Evolutionary conservation across 2,113 vertebrate genomes (phyloP).

Genomic region (Nothocercus julius): DNA sequence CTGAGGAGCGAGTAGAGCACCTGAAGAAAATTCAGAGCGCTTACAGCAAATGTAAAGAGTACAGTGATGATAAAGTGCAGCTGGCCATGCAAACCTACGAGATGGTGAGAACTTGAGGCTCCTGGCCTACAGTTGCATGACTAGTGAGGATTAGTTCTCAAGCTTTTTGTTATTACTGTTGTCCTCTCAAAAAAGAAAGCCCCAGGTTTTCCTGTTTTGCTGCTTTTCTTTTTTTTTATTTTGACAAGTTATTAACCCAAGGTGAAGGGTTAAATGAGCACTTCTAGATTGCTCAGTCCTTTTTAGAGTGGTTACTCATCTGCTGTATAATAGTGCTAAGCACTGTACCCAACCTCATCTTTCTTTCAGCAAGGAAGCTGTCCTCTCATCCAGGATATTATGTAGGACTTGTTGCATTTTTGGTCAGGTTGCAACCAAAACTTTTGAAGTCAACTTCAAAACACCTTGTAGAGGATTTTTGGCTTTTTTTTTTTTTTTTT

Average conservation of each 20-base stretch:
- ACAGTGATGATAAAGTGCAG: conserved; percentile 98
- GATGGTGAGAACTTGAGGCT: conserved; percentile 84
- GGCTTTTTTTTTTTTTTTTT: background rate
- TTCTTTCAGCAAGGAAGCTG: background rate
- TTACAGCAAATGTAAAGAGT: conserved; percentile 95
- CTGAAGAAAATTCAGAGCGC: conserved; percentile 93
- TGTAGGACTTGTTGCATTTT: background rate
- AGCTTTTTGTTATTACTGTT: background rate
- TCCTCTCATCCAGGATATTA: background rate
- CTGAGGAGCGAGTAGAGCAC: conserved; percentile 89
- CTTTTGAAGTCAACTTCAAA: background rate
- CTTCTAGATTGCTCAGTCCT: rapidly evolving
- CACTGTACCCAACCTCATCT: background rate
- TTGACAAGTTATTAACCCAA: background rate
- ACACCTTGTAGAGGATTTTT: rapidly evolving
- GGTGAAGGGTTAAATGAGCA: background rate
- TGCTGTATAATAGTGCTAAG: background rate
- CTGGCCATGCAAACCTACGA: conserved; percentile 99
- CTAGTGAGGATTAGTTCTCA: background rate
- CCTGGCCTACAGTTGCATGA: no score
- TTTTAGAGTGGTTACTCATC: rapidly evolving
- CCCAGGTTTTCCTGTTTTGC: background rate
- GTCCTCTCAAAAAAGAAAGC: background rate
- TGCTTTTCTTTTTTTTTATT: background rate
- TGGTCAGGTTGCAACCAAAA: rapidly evolving